Evolutionary conservation across 2,113 vertebrate genomes (phyloP), one percentile per base, ranked within the genome.

Genomic region (Tetrax tetrax): DNA sequence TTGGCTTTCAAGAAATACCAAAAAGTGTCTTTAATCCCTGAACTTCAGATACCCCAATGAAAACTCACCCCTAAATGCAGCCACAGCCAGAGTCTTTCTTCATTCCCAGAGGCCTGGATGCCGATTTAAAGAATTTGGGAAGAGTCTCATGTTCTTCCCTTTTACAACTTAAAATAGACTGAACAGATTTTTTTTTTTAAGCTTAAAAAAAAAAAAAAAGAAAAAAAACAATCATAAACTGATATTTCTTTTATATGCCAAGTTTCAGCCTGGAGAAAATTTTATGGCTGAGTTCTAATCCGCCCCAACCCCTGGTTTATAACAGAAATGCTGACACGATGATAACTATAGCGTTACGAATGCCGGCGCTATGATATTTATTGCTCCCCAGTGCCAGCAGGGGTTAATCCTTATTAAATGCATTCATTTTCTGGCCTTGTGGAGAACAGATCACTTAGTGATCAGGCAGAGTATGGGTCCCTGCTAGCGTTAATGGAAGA

Each of bases 211-310:
- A 80, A 74, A 37, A 25, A 25, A 65, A 78, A 80, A 43, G 66
- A 14, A 60, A 56, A 56, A 86, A 57, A 59, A 6, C 35, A 83
- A 91, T 89, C 89, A 90, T 83, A 89, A 89, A 54, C 87, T 92
- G 95, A 97, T 95, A 97, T 96, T 97, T 97, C 95, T 95, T 93
- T 95, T 96, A 92, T 87, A 96, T 96, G 96, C 98, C 97, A 97
- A 97, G 91, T 98, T 98, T 98, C 97, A 98, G 96, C 95, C 94
- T 97, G 90, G 93, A 98, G 98, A 97, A 98, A 97, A 97, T 97
- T 98, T 98, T 98, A 98, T 97, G 97, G 86, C 97, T 96, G 97
- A 94, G 92, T 97, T 97, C 95, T 98, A 98, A 98, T 98, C 95
- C 96, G 92, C 60, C 95, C 96, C 95, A 97, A 97, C 83, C 97